These are phyloP conservation scores for Psammodynastes pulverulentus DNA, from an alignment of 2,113 vertebrate genomes.

Conservation along the genomic window DNA sequence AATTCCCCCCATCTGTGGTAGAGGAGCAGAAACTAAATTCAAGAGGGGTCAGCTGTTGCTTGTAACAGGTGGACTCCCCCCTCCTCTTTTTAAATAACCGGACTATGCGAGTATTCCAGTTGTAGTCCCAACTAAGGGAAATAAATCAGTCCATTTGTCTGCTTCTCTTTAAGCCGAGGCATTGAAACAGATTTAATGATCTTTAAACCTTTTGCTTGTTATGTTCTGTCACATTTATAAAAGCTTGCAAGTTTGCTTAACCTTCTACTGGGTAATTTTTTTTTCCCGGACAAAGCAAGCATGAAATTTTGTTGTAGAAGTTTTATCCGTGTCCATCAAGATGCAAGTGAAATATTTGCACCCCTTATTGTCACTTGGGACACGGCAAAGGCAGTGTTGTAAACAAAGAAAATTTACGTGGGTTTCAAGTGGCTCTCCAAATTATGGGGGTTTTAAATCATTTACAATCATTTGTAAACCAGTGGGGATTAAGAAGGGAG, in stretches of 20 bases:
- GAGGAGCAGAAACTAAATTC: conserved; percentile 57
- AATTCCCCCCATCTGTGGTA: conserved; percentile 34
- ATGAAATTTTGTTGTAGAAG: too few species aligned
- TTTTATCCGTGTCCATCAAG: background rate
- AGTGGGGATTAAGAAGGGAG: background rate
- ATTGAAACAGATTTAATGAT: conserved; percentile 49
- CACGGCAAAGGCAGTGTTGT: background rate
- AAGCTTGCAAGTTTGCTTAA: conserved; percentile 29
- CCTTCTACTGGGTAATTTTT: background rate
- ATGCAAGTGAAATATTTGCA: too few species aligned
- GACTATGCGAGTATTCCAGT: conserved; percentile 63
- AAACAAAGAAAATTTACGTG: background rate
- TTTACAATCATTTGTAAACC: background rate
- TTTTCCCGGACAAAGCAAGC: background rate
- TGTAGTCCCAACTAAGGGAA: conserved; percentile 58
- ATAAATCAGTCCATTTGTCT: conserved; percentile 66
- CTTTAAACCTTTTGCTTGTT: conserved; percentile 21
- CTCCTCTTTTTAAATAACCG: conserved; percentile 49
- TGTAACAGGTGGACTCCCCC: conserved; percentile 63
- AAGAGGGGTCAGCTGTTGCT: conserved; percentile 67
- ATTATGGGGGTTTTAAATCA: background rate
- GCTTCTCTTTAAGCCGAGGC: conserved; percentile 44
- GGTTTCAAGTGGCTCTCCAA: background rate
- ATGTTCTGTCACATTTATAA: conserved; percentile 23
- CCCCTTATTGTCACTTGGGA: background rate